These are phyloP conservation scores for Nebria salina DNA, from an alignment of 2,888 invertebrate species.

Conservation along the genomic window DNA sequence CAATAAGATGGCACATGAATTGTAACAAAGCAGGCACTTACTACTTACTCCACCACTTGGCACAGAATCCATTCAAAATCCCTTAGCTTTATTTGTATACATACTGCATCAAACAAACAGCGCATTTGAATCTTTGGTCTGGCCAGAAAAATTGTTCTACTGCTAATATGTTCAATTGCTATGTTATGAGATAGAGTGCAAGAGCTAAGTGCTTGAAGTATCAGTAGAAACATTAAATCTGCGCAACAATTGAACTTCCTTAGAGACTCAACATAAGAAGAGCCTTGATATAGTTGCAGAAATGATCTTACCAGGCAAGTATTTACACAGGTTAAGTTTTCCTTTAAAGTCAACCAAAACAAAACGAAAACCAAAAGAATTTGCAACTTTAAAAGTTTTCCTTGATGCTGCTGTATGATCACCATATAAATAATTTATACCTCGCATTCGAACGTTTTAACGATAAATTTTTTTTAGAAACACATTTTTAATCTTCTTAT, in stretches of 20 bases:
- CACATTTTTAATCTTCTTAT: not conserved
- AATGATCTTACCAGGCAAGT: constrained; percentile 12
- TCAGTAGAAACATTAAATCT: not conserved
- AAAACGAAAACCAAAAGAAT: not conserved
- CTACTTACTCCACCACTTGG: too few relatives aligned
- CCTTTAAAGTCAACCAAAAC: constrained; percentile 3
- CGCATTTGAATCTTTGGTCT: too few relatives aligned
- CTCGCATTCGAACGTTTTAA: not conserved
- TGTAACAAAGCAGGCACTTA: not conserved
- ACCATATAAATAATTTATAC: not conserved
- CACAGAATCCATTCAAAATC: too few relatives aligned
- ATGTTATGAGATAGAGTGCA: too few relatives aligned
- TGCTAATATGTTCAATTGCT: too few relatives aligned
- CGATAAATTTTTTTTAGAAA: not conserved
- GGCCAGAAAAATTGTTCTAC: too few relatives aligned
- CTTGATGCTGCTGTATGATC: not conserved
- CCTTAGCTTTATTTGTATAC: too few relatives aligned
- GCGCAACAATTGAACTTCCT: constrained; percentile 1
- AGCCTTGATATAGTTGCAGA: not conserved
- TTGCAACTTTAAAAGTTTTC: not conserved
- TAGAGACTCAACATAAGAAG: not conserved
- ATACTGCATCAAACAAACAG: too few relatives aligned
- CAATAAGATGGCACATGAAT: not conserved
- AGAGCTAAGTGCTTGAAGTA: not conserved
- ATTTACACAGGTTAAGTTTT: constrained; percentile 10